phyloP scores from a whole-genome alignment of 2,113 vertebrate genomes.

The Grallaria varia region DNA sequence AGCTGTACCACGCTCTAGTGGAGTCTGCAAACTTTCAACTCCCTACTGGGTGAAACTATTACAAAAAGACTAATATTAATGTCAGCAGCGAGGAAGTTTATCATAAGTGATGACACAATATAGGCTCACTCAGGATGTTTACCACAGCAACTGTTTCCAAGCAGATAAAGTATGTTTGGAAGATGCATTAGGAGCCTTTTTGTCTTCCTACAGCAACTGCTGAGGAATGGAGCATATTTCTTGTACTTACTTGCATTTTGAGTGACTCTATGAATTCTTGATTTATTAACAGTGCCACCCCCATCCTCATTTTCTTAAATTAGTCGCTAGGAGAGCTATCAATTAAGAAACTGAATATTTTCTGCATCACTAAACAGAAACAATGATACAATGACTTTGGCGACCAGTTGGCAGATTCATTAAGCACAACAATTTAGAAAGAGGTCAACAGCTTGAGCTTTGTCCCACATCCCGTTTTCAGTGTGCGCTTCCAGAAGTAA shows the following conservation, averaged over 20 bases:
- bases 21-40: neutral
- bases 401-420: neutral
- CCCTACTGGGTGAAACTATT: conserved; percentile 8
- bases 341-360: neutral
- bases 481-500: neutral
- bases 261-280: conserved; percentile 12
- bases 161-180: conserved; percentile 13
- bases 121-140: conserved; percentile 54
- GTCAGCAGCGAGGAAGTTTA: conserved; percentile 42
- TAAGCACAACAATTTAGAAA: neutral
- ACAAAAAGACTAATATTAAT: conserved; percentile 14
- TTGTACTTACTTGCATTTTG: conserved; percentile 65
- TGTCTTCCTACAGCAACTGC: neutral
- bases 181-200: conserved; percentile 21
- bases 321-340: neutral
- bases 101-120: conserved; percentile 34
- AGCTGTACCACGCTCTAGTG: conserved; percentile 9
- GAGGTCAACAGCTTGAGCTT: neutral
- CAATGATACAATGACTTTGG: neutral
- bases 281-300: conserved; percentile 23
- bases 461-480: neutral
- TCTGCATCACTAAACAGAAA: neutral
- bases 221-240: conserved; percentile 8
- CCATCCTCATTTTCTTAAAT: neutral
- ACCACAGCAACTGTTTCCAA: conserved; percentile 55